Base-by-base conservation (phyloP, 1,140 invertebrate genomes). In the Centruroides sculpturatus region DNA sequence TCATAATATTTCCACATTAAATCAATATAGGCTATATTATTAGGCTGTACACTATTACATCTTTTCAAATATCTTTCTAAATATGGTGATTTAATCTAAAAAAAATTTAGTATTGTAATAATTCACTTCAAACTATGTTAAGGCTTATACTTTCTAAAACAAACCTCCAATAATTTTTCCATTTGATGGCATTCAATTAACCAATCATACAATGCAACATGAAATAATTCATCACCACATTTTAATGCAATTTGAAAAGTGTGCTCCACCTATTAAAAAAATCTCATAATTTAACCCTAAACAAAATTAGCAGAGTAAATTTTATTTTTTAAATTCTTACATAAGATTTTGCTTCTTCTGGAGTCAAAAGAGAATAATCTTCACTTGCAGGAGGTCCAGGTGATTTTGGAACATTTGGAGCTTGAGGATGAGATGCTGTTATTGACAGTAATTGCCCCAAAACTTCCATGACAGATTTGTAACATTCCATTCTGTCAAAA, bases 1-100 rank as follows among this genome's bases (percentile, higher is more conserved):
- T 98, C 93, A 70, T 98, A 94, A 72, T 88, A 94, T 72, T 92
- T 92, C 94, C 94, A 98, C 12, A 98, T 75, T 59, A 98, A 77
- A 73, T 98, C 92, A 53, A 89, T 80, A 5, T 88, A 79, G 56
- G 80, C 78, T 12, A 73, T 64, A 57, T 72, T 73, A 51, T 77
- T 75, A 13, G 71, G 67, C 46, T 66, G 66, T 10, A 66, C 59
- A 46, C 67, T 69, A 3, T 79, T 74, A 60, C 79, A 77, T 36
- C 83, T 79, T 56, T 83, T 81, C 11, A 95, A 71, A 69, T 88
- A 95, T 48, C 81, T 79, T 70, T 92, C 89, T 50, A 95, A 76
- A 5, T 85, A 88, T n/a, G 85, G 80, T 58, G 89, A 84, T 51
- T 76, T 72, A 48, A 78, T 73, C 75, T 78, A 56, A 49, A 65